These are phyloP conservation scores for Gnathonemus echidnorhynchus DNA, from an alignment of 2,113 vertebrate genomes.

Conservation along the genomic window DNA sequence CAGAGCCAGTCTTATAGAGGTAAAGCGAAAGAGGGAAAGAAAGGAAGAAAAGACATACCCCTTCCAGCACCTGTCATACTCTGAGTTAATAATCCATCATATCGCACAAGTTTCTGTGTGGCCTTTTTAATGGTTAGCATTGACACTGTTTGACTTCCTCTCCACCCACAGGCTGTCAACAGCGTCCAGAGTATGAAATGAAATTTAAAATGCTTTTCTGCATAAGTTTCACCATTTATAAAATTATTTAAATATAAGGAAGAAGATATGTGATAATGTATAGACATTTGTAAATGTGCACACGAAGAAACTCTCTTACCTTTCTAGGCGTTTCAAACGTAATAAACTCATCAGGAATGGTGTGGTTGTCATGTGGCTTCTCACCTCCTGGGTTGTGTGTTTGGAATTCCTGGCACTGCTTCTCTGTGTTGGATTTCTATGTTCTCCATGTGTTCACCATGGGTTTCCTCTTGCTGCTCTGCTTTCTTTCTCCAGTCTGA, in stretches of 20 bases:
- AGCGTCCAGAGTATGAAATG: slow-evolving; percentile 47
- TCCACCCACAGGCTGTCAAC: slow-evolving; percentile 79
- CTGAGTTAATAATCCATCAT: slow-evolving; percentile 94
- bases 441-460: background rate
- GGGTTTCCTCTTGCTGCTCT: background rate
- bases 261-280: background rate
- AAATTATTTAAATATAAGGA: slow-evolving; percentile 35
- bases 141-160: slow-evolving; percentile 87
- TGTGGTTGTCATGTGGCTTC: background rate
- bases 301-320: background rate
- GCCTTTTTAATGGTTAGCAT: slow-evolving; percentile 88
- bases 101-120: slow-evolving; percentile 82
- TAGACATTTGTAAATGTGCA: background rate
- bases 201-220: background rate
- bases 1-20: background rate
- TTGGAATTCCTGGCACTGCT: background rate
- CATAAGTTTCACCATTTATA: background rate
- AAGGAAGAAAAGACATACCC: slow-evolving; percentile 31
- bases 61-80: slow-evolving; percentile 78
- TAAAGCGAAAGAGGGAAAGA: slow-evolving; percentile 17
- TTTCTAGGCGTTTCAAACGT: background rate
- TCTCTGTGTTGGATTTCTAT: background rate
- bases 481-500: background rate
- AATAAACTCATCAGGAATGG: background rate
- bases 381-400: background rate